Evolutionary conservation across 2,888 invertebrate genomes (phyloP).

Genomic region (Pandemis cinnamomeana): DNA sequence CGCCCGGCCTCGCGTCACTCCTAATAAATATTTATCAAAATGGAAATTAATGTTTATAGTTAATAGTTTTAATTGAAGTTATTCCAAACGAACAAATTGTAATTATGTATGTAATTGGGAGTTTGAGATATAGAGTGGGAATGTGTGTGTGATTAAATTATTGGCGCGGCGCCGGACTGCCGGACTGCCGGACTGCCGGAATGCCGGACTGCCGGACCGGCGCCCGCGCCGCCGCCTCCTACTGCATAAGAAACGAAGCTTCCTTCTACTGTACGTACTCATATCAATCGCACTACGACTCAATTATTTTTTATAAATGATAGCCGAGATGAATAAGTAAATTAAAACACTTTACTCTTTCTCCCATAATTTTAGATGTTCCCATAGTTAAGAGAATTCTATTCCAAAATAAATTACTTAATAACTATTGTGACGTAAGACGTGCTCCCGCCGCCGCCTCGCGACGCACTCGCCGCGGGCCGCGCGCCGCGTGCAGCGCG

Average conservation of each 20-base stretch:
- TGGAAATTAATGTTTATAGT: slow-evolving; percentile 17
- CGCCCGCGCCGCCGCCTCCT: slow-evolving; percentile 2
- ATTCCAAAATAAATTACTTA: slow-evolving; percentile 20
- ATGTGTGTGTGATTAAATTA: slow-evolving; percentile 20
- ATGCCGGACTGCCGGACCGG: background rate
- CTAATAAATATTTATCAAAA: slow-evolving; percentile 24
- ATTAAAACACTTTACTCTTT: slow-evolving; percentile 28
- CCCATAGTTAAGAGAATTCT: slow-evolving; percentile 37
- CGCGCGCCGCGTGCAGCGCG: too few species aligned
- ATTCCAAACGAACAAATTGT: slow-evolving; percentile 32
- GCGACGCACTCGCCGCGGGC: too few species aligned
- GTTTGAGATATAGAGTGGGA: background rate
- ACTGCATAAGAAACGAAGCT: slow-evolving; percentile 34
- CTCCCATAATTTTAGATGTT: slow-evolving; percentile 35
- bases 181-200: background rate
- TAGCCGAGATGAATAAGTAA: slow-evolving; percentile 13
- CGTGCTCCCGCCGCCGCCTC: background rate
- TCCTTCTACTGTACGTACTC: slow-evolving; percentile 34
- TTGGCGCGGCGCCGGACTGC: background rate
- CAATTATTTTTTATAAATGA: slow-evolving; percentile 35
- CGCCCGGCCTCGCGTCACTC: slow-evolving; percentile 3
- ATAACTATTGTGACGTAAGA: background rate
- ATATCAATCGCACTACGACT: slow-evolving; percentile 35
- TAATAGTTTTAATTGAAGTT: slow-evolving; percentile 34
- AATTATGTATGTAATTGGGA: slow-evolving; percentile 17